A percentile compares a stretch with the other conserved stretches of the same genome.
These are phyloP conservation scores for Drosophila macrothrix DNA, from an alignment of 2,888 invertebrate genomes.

Conservation along the genomic window DNA sequence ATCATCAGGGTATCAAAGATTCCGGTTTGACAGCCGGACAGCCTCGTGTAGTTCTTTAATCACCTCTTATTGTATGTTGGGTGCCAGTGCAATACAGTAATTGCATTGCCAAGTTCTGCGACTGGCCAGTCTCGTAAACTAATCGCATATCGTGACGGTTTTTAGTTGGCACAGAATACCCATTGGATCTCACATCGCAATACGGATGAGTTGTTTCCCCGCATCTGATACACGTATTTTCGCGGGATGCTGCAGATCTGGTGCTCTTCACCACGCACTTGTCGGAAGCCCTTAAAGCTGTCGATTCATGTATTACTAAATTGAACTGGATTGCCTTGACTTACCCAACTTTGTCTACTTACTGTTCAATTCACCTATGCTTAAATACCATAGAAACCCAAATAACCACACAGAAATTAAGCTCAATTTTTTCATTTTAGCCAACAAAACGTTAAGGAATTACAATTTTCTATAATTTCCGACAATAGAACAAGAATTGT, in stretches of 20 bases:
- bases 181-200: neutral
- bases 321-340: neutral
- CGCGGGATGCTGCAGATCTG: neutral
- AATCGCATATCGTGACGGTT: neutral
- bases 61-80: neutral
- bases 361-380: neutral
- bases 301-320: neutral
- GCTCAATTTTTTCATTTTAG: neutral
- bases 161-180: neutral
- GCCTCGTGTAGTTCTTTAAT: neutral
- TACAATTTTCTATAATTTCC: neutral
- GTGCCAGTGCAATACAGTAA: neutral
- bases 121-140: neutral
- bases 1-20: neutral
- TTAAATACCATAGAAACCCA: neutral
- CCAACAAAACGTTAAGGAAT: neutral
- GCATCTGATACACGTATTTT: neutral
- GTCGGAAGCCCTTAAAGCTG: fast-evolving
- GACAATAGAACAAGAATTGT: neutral
- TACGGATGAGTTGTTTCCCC: neutral
- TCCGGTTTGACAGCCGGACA: too few relatives aligned
- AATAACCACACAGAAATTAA: neutral
- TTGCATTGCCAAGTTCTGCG: neutral
- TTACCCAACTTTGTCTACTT: neutral
- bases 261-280: neutral